Percentiles rank a stretch among this genome's conserved stretches.
phyloP scores from a whole-genome alignment of 2,888 invertebrate genomes.

The Dolichomitus sp. region DNA sequence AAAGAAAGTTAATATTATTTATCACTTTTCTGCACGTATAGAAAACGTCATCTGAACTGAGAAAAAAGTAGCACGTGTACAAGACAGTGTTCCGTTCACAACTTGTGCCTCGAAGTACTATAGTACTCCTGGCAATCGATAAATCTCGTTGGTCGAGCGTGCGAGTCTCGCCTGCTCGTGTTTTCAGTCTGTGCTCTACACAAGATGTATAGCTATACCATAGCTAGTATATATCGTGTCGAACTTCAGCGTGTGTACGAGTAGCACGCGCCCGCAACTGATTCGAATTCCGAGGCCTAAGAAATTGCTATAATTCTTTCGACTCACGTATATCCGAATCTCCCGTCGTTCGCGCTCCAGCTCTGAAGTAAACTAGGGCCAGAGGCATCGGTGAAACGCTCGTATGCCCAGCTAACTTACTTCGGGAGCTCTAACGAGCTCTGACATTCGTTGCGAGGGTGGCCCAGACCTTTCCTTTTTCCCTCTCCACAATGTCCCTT shows the following conservation, averaged over 20 bases:
- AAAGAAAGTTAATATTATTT: constrained; percentile 23
- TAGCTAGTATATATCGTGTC: constrained; percentile 20
- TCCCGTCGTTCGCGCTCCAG: constrained; percentile 17
- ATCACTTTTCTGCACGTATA: constrained; percentile 10
- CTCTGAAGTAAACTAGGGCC: constrained; percentile 58
- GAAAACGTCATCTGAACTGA: constrained; percentile 2
- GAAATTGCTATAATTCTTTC: constrained; percentile 84
- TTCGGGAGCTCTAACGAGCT: constrained; percentile 81
- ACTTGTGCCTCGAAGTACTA: constrained; percentile 15
- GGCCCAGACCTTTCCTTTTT: constrained; percentile 55
- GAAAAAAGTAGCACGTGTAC: constrained; percentile 13
- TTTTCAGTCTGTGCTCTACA: constrained; percentile 32
- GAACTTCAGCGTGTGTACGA: constrained; percentile 17
- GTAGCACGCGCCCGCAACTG: constrained; percentile 43
- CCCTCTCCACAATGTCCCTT: constrained; percentile 38
- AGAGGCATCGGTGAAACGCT: constrained; percentile 53
- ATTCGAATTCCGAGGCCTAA: constrained; percentile 73
- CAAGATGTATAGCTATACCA: constrained; percentile 33
- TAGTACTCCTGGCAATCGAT: constrained; percentile 51
- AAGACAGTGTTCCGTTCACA: constrained; percentile 4
- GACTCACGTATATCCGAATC: constrained; percentile 78
- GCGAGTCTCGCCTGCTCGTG: constrained; percentile 48
- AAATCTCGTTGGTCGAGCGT: constrained; percentile 57
- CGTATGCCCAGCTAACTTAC: constrained; percentile 74
- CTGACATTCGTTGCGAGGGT: constrained; percentile 80